Evolutionary conservation across 2,888 invertebrate genomes (phyloP), one percentile per base, ranked within the genome.

Genomic region (Amblyjoppa fuscipennis): DNA sequence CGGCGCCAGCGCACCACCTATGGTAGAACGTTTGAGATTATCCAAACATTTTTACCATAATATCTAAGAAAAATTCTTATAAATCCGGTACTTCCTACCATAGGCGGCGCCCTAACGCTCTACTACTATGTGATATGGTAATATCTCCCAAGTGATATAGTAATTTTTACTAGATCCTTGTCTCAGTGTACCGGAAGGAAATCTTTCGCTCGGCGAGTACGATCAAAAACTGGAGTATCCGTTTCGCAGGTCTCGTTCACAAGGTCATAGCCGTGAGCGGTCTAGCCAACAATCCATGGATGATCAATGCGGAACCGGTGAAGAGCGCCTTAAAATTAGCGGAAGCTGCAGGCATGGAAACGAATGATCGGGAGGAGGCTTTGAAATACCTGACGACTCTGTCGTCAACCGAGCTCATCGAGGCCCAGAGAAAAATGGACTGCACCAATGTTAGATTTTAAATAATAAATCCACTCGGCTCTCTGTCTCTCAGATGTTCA

Each of bases 241-340:
- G 56, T 56, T 77, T 34, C 11, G 2, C 70, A 93, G 93, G 91
- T 4, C 88, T 93, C 0, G 91, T 93, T 34, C 91, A 92, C 75
- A 92, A 91, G 75, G 92, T 89, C 3, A 92, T 93, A 45, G n/a
- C 84, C n/a, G 91, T 92, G 61, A 93, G 93, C 59, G 92, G 91
- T 25, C 53, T 73, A 3, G 4, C 83, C 7, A 69, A 34, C 0
- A 88, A 89, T 83, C 71, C 88, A 3, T 92, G 91, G 90, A 75
- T 85, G 0, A 6, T 28, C 0, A 71, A 64, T 0, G 38, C 74
- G 11, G 80, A 88, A 4, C 86, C 82, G n/a, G 79, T 89, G 13
- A 68, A 88, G 7, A 31, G 5, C 9, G 85, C 85, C 2, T 89
- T 89, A 16, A 74, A 77, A 41, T 85, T 92, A 0, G 89, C 89